A percentile compares a stretch with the other conserved stretches of the same genome.
These are phyloP conservation scores for Avahi laniger DNA, from an alignment of 2,797 vertebrate genomes.

Conservation along the genomic window DNA sequence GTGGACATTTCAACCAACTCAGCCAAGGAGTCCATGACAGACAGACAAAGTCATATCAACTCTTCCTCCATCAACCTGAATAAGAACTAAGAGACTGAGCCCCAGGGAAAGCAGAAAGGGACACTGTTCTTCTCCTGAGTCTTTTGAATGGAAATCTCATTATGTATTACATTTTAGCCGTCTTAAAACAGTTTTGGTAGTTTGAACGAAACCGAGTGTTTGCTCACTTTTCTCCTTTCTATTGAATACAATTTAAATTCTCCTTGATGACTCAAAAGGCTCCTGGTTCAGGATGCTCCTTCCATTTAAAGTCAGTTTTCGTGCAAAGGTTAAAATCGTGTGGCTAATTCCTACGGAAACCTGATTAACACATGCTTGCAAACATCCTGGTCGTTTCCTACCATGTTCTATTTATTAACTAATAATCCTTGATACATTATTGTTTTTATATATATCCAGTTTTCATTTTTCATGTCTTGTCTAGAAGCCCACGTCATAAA, in stretches of 20 bases:
- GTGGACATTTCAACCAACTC: background rate
- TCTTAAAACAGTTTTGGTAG: background rate
- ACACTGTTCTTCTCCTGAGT: background rate
- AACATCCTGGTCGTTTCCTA: background rate
- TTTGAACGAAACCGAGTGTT: background rate
- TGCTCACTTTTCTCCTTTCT: background rate
- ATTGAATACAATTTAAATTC: background rate
- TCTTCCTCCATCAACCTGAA: background rate
- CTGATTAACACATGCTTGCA: background rate
- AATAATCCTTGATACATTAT: background rate
- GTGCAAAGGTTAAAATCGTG: background rate
- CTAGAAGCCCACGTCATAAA: constrained; percentile 36
- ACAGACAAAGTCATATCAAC: background rate
- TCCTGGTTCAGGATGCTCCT: background rate
- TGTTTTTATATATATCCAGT: constrained; percentile 43
- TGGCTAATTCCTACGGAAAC: background rate
- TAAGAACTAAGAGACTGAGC: background rate
- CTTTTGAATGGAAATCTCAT: background rate
- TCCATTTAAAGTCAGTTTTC: background rate
- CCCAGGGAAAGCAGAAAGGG: background rate
- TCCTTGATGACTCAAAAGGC: background rate
- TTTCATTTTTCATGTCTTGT: constrained; percentile 28
- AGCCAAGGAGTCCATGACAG: background rate
- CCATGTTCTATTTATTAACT: background rate
- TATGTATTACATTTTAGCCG: background rate